A percentile compares a stretch with the other conserved stretches of the same genome.
Evolutionary conservation across 2,797 vertebrate genomes (phyloP).

Genomic region (Buphagus erythrorhynchus): DNA sequence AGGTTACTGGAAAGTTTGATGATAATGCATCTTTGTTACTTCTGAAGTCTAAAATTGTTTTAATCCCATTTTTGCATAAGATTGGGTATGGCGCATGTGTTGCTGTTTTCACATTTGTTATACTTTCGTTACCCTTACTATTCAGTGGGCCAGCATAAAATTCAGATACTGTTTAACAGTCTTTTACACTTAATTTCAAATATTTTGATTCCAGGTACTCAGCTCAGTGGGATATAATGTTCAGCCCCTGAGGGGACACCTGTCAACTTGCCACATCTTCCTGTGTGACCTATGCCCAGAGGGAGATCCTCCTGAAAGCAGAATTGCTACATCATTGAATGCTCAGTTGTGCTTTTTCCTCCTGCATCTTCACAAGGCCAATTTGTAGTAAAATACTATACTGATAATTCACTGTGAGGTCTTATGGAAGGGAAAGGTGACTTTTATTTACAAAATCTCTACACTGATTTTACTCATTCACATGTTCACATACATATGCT

Average conservation of each 20-base stretch:
- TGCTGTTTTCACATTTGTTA: neutral
- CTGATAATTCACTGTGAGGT: neutral
- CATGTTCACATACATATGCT: accelerated
- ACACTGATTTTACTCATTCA: neutral
- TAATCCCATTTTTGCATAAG: neutral
- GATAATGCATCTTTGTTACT: neutral
- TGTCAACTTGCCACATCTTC: neutral
- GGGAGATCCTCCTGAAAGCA: neutral
- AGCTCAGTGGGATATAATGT: no score
- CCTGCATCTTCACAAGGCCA: neutral
- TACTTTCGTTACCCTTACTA: neutral
- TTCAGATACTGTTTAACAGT: neutral
- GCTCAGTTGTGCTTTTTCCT: neutral
- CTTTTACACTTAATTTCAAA: neutral
- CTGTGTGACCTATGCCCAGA: accelerated
- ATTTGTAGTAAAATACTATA: neutral
- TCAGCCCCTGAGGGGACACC: neutral
- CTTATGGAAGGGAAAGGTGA: neutral
- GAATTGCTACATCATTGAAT: neutral
- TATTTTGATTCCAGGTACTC: neutral
- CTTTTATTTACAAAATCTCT: neutral
- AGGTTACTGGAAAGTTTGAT: neutral
- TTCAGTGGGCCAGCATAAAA: neutral
- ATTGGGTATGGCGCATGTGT: neutral
- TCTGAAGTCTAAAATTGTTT: neutral